Conservation (phyloP, 2,888 invertebrate species). For the Fragum fragum region DNA sequence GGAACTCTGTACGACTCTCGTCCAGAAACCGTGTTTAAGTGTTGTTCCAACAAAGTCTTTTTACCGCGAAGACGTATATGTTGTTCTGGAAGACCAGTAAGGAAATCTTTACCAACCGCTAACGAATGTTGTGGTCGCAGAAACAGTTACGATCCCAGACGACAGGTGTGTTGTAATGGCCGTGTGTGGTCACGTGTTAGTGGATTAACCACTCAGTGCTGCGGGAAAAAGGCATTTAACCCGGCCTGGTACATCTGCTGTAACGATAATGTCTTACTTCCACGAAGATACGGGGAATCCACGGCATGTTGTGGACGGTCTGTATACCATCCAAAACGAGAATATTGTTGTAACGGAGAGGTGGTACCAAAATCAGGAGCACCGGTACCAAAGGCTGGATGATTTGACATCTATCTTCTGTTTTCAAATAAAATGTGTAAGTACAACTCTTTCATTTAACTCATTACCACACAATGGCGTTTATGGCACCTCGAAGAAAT, state of each 20-base stretch:
- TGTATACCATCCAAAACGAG: slow-evolving; percentile 28
- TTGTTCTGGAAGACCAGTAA: slow-evolving; percentile 31
- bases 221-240: slow-evolving; percentile 33
- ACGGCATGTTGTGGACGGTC: slow-evolving; percentile 43
- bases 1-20: slow-evolving; percentile 9
- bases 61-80: slow-evolving; percentile 34
- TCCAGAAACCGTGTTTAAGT: neutral
- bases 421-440: too few relatives aligned
- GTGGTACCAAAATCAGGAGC: slow-evolving; percentile 2
- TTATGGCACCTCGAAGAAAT: too few relatives aligned
- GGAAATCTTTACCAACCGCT: slow-evolving; percentile 25
- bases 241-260: slow-evolving; percentile 41
- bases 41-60: slow-evolving; percentile 31
- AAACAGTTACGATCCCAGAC: slow-evolving; percentile 18
- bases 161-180: slow-evolving; percentile 44
- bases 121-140: slow-evolving; percentile 40
- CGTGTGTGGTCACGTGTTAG: slow-evolving; percentile 14
- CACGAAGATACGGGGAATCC: slow-evolving; percentile 28
- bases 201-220: slow-evolving; percentile 40
- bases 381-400: neutral
- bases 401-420: too few relatives aligned
- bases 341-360: slow-evolving; percentile 38
- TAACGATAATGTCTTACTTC: slow-evolving; percentile 16
- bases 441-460: too few relatives aligned
- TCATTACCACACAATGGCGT: too few relatives aligned